Conservation (phyloP, 1,140 invertebrate genomes). For the Lethrus apterus region DNA sequence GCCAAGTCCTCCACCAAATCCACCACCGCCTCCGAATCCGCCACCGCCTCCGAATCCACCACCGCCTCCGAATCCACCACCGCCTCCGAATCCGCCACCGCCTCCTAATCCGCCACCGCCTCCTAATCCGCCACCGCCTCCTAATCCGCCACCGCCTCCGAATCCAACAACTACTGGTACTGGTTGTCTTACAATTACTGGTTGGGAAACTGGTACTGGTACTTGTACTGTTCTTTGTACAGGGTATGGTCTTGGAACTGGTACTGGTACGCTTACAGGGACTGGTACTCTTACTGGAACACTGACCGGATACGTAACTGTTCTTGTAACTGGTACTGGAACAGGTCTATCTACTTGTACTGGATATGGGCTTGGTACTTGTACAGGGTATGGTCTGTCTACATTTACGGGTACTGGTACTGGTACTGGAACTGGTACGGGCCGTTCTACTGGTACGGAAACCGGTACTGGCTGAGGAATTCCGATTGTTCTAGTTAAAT, state of each 20-base stretch:
- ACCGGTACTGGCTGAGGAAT: slow-evolving; percentile 16
- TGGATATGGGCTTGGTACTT: slow-evolving; percentile 18
- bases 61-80: background rate
- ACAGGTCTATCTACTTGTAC: slow-evolving; percentile 8
- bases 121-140: background rate
- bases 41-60: slow-evolving; percentile 2
- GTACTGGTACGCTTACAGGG: slow-evolving; percentile 22
- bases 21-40: slow-evolving; percentile 1
- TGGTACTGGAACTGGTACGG: slow-evolving; percentile 17
- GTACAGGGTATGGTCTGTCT: slow-evolving; percentile 24
- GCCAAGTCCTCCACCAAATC: background rate
- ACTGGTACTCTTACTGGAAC: slow-evolving; percentile 20
- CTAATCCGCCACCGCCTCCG: background rate
- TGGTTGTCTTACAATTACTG: slow-evolving; percentile 11
- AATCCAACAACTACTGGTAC: slow-evolving; percentile 5
- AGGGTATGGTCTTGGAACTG: slow-evolving; percentile 3
- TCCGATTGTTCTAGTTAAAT: slow-evolving; percentile 1
- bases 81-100: background rate
- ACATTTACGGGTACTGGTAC: slow-evolving; percentile 19
- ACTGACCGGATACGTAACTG: no score
- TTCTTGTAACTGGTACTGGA: slow-evolving; percentile 8
- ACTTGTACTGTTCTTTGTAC: background rate
- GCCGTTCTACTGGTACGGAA: slow-evolving; percentile 11
- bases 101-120: background rate
- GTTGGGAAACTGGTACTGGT: slow-evolving; percentile 18